Conservation (phyloP, 2,797 vertebrate species). For the Xenops minutus region DNA sequence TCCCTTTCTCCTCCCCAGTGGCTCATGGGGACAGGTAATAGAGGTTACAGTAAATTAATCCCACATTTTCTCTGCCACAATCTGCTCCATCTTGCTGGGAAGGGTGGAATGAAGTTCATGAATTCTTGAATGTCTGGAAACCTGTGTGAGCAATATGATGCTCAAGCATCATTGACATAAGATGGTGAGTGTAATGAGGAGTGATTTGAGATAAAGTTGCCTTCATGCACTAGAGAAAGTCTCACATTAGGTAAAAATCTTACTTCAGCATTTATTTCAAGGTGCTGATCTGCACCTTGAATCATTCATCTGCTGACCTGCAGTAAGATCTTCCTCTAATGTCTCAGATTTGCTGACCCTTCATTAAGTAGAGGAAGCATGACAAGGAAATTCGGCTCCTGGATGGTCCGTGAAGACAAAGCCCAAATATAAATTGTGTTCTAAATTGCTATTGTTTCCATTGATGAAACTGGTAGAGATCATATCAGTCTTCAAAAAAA, state of each 20-base stretch:
- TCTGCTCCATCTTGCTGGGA: background rate
- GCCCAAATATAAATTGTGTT: background rate
- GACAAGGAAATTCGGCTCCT: background rate
- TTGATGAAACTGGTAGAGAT: background rate
- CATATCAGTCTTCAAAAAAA: background rate
- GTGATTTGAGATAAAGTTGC: background rate
- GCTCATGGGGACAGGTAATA: background rate
- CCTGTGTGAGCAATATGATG: background rate
- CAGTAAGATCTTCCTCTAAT: background rate
- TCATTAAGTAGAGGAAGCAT: background rate
- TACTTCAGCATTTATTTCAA: background rate
- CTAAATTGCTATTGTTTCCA: background rate
- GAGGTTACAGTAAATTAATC: background rate
- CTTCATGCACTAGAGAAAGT: background rate
- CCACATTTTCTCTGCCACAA: background rate
- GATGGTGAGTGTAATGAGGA: background rate
- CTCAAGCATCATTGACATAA: background rate
- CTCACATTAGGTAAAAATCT: background rate
- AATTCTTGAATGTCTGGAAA: background rate
- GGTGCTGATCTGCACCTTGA: background rate
- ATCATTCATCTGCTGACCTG: background rate
- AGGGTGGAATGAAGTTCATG: background rate
- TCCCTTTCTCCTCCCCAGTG: background rate
- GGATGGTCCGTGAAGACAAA: background rate
- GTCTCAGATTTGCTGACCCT: background rate